A percentile compares a stretch with the other conserved stretches of the same genome.
Conservation (phyloP, 2,797 vertebrate species). For the Manis javanica region DNA sequence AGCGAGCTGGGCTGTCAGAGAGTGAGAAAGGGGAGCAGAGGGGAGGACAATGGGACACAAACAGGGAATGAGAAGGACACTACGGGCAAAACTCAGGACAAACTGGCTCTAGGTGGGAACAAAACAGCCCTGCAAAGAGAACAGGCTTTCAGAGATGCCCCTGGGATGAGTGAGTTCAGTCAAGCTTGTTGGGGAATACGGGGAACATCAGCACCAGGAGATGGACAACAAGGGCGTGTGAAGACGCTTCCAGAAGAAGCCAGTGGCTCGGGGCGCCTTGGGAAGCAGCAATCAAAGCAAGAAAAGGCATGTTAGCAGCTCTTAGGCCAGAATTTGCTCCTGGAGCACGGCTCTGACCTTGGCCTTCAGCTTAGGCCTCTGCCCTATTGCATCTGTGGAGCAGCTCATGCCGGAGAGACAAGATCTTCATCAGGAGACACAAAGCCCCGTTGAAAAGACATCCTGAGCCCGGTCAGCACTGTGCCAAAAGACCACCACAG, state of each 20-base stretch:
- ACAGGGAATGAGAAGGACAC: not conserved
- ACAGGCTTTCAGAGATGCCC: fast-evolving
- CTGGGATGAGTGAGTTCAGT: not conserved
- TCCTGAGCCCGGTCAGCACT: fast-evolving
- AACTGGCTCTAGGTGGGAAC: not conserved
- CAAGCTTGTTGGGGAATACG: not conserved
- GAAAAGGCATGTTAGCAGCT: not conserved
- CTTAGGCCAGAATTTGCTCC: not conserved
- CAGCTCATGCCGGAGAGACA: not conserved
- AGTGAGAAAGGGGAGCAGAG: not conserved
- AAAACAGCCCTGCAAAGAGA: not conserved
- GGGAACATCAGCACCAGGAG: fast-evolving
- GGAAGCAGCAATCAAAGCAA: not conserved
- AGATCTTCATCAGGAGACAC: not conserved
- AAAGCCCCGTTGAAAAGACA: not conserved
- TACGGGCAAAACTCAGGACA: not conserved
- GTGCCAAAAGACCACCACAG: not conserved
- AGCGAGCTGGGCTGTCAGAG: not conserved
- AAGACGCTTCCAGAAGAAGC: not conserved
- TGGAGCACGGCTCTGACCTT: not conserved
- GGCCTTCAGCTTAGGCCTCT: not conserved
- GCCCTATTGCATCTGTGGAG: not conserved
- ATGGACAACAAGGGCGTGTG: fast-evolving
- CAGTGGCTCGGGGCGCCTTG: not conserved
- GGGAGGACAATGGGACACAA: not conserved